Evolutionary conservation across 64 coral and sea anemone species (phyloP).

Genomic region (Astreopora myriophthalma): DNA sequence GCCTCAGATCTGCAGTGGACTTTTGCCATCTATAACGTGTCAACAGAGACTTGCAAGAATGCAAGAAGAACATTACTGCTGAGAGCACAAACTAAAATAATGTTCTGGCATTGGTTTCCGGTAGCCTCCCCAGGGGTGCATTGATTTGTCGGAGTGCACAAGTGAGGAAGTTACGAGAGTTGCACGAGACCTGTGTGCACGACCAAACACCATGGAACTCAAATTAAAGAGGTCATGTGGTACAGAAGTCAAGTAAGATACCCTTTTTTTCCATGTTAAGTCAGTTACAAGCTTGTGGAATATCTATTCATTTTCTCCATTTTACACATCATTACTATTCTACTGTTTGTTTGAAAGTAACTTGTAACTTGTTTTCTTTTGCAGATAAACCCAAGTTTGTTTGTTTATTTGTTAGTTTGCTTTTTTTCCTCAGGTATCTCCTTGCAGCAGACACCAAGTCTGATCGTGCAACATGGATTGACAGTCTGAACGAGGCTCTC

Average conservation of each 20-base stretch:
- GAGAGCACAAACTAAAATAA: neutral
- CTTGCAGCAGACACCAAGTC: slow-evolving; percentile 91
- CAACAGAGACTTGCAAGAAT: no score
- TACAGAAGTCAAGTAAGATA: slow-evolving; percentile 74
- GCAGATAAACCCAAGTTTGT: neutral
- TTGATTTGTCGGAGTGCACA: slow-evolving; percentile 73
- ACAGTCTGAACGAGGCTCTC: slow-evolving; percentile 91
- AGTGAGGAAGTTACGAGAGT: slow-evolving; percentile 87
- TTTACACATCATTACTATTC: no score
- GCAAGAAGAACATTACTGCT: neutral
- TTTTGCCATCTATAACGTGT: no score
- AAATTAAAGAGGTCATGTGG: slow-evolving; percentile 72
- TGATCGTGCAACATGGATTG: slow-evolving; percentile 89
- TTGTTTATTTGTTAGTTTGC: neutral
- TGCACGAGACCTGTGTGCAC: slow-evolving; percentile 84
- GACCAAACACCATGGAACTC: slow-evolving; percentile 97
- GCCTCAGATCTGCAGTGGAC: no score
- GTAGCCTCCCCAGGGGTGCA: slow-evolving; percentile 79
- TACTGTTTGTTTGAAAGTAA: neutral
- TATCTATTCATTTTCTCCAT: no score
- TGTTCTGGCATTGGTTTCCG: neutral
- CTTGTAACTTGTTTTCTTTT: neutral
- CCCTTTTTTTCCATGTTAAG: neutral
- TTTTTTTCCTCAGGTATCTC: slow-evolving; percentile 71
- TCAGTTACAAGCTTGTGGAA: no score